Evolutionary conservation across 2,888 invertebrate genomes (phyloP).

Genomic region (Drosophila barbarae): DNA sequence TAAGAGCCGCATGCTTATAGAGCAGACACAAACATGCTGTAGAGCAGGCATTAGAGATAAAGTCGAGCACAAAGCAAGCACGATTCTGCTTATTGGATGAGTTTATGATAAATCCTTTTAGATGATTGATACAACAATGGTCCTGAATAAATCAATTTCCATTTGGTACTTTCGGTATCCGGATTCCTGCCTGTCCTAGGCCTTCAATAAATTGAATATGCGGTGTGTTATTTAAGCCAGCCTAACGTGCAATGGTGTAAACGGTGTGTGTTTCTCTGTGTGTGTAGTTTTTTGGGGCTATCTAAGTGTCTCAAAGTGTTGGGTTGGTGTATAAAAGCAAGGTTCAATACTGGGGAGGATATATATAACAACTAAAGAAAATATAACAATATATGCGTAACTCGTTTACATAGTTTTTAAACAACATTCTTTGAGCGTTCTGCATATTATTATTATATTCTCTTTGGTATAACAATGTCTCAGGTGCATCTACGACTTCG

Average conservation of each 20-base stretch:
- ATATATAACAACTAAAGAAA: neutral
- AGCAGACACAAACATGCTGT: conserved; percentile 44
- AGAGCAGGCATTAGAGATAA: conserved; percentile 12
- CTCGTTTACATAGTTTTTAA: neutral
- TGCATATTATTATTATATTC: neutral
- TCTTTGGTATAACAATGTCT: conserved; percentile 23
- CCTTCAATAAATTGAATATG: conserved; percentile 8
- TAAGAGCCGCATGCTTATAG: conserved; percentile 38
- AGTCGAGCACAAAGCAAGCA: conserved; percentile 30
- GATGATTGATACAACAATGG: conserved; percentile 18
- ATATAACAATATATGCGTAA: neutral
- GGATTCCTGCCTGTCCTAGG: conserved; percentile 10
- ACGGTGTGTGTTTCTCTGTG: conserved; percentile 1
- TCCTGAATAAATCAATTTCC: neutral
- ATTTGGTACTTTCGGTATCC: conserved; percentile 3
- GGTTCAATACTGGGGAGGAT: conserved; percentile 4
- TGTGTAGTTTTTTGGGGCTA: neutral
- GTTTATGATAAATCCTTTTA: conserved; percentile 16
- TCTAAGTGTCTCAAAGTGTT: conserved; percentile 7
- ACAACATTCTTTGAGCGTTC: neutral
- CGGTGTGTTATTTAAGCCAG: conserved; percentile 28
- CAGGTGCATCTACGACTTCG: conserved; percentile 28
- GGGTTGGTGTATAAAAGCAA: conserved; percentile 13
- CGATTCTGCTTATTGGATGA: conserved; percentile 23
- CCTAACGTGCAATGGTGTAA: conserved; percentile 30